Percentiles rank a stretch among this genome's conserved stretches.
Conservation (phyloP, 2,888 invertebrate genomes). For the Sminthurides aquaticus region DNA sequence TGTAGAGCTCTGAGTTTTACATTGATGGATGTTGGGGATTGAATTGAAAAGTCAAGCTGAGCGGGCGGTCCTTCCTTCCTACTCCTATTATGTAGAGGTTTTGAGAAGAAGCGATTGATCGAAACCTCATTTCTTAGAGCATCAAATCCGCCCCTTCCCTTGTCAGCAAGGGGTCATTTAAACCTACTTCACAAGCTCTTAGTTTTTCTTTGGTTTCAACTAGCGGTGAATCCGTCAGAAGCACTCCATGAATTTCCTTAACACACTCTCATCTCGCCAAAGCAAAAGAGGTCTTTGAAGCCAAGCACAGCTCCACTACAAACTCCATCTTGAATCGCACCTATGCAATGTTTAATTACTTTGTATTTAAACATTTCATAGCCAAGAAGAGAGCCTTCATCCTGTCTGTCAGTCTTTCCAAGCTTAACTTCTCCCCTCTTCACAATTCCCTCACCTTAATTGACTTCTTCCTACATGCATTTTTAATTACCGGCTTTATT, state of each 20-base stretch:
- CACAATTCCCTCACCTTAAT: too few relatives aligned
- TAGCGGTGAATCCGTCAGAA: too few relatives aligned
- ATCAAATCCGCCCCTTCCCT: slow-evolving; percentile 25
- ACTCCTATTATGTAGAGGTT: slow-evolving; percentile 18
- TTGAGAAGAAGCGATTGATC: slow-evolving; percentile 26
- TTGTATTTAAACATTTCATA: neutral
- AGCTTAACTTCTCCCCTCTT: too few relatives aligned
- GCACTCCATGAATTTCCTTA: too few relatives aligned
- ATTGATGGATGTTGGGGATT: slow-evolving; percentile 30
- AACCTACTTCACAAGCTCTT: too few relatives aligned
- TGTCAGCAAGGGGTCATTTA: slow-evolving; percentile 25
- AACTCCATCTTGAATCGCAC: neutral
- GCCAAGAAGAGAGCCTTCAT: too few relatives aligned
- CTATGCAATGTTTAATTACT: neutral
- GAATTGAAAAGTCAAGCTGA: slow-evolving; percentile 35
- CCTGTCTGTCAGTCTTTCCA: neutral
- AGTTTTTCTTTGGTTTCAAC: too few relatives aligned
- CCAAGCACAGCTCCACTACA: too few relatives aligned
- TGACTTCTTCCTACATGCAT: neutral
- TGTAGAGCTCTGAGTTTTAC: slow-evolving; percentile 20
- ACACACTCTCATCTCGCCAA: too few relatives aligned
- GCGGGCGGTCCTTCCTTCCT: slow-evolving; percentile 28
- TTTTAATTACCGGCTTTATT: neutral
- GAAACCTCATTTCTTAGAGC: slow-evolving; percentile 31
- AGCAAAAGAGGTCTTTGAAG: too few relatives aligned